These are phyloP conservation scores for Parasteatoda tepidariorum DNA, from an alignment of 1,140 invertebrate genomes.

Conservation along the genomic window DNA sequence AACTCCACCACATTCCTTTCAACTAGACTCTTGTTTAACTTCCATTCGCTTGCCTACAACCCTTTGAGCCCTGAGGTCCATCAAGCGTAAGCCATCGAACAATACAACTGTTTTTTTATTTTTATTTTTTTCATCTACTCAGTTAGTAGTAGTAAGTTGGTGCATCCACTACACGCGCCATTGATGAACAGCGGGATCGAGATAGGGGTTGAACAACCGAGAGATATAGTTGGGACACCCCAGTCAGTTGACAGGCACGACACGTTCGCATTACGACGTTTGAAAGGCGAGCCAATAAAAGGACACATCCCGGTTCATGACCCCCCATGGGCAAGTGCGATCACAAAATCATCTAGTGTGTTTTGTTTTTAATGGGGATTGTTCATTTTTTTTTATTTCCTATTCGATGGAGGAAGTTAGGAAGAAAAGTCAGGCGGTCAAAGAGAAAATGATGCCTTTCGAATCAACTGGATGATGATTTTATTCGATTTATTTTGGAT, in stretches of 20 bases:
- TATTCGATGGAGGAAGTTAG: no score
- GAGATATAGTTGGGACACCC: constrained; percentile 3
- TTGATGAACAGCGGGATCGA: background rate
- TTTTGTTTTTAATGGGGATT: no score
- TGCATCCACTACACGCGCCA: constrained; percentile 7
- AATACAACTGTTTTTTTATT: background rate
- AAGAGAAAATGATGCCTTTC: no score
- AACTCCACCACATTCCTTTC: no score
- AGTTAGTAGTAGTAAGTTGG: constrained; percentile 1
- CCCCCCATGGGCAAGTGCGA: constrained; percentile 33
- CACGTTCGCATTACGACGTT: constrained; percentile 27
- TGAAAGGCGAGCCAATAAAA: constrained; percentile 51
- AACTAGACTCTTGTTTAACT: background rate
- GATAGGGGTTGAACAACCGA: constrained; percentile 19
- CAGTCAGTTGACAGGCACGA: constrained; percentile 43
- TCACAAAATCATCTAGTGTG: background rate
- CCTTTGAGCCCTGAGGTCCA: background rate
- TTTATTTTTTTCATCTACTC: background rate
- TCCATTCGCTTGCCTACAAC: background rate
- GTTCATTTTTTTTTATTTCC: no score
- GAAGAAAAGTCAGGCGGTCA: no score
- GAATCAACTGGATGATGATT: no score
- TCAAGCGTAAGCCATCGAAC: background rate
- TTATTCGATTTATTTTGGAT: no score
- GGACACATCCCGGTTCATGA: constrained; percentile 50